phyloP scores from a whole-genome alignment of 2,797 vertebrate genomes.

The Phoeniculus purpureus region DNA sequence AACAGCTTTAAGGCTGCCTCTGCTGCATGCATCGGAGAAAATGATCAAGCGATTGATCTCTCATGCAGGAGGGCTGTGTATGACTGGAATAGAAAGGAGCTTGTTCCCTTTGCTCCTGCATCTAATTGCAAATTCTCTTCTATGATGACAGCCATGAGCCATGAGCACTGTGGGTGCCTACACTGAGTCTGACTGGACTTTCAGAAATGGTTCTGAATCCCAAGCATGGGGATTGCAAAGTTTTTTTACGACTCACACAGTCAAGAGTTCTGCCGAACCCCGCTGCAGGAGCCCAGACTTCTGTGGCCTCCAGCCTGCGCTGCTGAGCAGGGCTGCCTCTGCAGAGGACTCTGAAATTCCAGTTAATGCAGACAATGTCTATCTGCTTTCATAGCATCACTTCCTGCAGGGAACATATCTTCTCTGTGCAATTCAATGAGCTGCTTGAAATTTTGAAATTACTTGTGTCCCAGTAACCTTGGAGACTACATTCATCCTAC shows the following conservation, averaged over 20 bases:
- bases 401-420: conserved; percentile 4
- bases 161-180: fast-evolving
- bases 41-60: neutral
- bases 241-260: neutral
- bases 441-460: neutral
- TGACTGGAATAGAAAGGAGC: conserved; percentile 3
- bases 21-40: neutral
- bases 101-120: neutral
- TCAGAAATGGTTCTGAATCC: neutral
- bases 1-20: neutral
- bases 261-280: neutral
- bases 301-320: neutral
- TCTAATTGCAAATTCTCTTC: neutral
- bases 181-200: neutral
- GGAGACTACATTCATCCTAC: neutral
- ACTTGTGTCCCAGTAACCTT: neutral
- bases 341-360: neutral
- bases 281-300: fast-evolving
- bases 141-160: neutral
- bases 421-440: neutral
- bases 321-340: neutral
- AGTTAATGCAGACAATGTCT: neutral
- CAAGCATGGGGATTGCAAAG: fast-evolving
- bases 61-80: neutral
- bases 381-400: neutral